These are phyloP conservation scores for Agrotis puta DNA, from an alignment of 2,888 invertebrate genomes.

Conservation along the genomic window DNA sequence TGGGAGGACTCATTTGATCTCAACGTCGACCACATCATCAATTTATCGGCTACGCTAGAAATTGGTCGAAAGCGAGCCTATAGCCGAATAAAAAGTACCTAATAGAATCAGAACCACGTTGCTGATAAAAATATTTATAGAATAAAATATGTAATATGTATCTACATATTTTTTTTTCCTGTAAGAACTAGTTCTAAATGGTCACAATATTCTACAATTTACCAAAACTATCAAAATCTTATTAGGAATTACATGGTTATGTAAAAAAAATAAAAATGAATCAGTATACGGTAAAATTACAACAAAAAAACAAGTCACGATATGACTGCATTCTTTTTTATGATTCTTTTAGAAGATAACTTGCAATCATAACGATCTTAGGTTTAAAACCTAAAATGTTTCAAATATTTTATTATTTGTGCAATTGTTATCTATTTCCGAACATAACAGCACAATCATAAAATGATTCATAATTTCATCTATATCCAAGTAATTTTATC, in stretches of 20 bases:
- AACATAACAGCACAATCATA: constrained; percentile 2
- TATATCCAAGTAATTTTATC: constrained; percentile 8
- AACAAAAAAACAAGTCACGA: constrained; percentile 8
- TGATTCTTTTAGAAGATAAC: neutral
- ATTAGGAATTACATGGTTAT: too few relatives aligned
- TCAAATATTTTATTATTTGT: neutral
- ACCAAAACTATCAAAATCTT: constrained; percentile 1
- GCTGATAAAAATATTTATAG: neutral
- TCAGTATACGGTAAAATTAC: neutral
- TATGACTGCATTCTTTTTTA: neutral
- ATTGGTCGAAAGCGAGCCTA: too few relatives aligned
- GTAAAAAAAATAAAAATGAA: neutral
- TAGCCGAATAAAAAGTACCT: too few relatives aligned
- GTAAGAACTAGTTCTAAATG: neutral
- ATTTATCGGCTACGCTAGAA: too few relatives aligned
- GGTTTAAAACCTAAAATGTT: neutral
- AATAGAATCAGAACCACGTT: neutral
- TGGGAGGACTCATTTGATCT: too few relatives aligned
- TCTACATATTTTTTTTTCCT: too few relatives aligned
- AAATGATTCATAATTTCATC: neutral
- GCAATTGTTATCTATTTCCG: neutral
- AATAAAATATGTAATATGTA: too few relatives aligned
- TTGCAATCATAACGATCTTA: neutral
- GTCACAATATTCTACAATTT: neutral
- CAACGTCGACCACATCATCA: too few relatives aligned